These are phyloP conservation scores for Otocyon megalotis DNA, from an alignment of 2,113 vertebrate species.

Conservation along the genomic window DNA sequence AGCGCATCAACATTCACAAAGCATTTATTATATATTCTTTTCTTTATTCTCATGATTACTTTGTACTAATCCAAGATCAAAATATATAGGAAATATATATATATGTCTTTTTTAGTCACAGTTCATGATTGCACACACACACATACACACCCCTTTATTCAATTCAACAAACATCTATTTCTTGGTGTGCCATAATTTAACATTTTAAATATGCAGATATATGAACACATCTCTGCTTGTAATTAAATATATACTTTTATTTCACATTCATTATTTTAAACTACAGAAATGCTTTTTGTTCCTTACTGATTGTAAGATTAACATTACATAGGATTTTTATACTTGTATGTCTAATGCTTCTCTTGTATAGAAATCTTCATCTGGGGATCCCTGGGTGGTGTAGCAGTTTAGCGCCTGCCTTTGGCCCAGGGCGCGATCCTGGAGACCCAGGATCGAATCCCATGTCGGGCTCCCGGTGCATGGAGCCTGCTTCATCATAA, in stretches of 20 bases:
- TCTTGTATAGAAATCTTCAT: not conserved
- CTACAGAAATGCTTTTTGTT: not conserved
- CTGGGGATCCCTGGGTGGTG: no score
- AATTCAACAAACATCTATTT: not conserved
- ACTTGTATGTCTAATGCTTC: not conserved
- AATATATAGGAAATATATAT: not conserved
- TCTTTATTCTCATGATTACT: not conserved
- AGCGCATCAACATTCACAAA: not conserved
- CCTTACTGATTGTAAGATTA: not conserved
- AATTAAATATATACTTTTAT: not conserved
- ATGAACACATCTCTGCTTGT: not conserved
- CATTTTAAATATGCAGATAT: not conserved
- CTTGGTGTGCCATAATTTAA: not conserved
- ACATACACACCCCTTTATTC: not conserved
- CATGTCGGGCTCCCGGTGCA: no score
- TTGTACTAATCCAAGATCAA: not conserved
- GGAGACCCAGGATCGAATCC: no score
- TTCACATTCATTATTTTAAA: conserved; percentile 26
- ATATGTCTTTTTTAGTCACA: not conserved
- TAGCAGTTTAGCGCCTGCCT: no score
- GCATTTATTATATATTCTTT: not conserved
- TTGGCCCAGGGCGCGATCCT: no score
- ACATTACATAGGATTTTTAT: not conserved
- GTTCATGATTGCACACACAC: not conserved
- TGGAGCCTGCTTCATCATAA: no score